Evolutionary conservation across 92 coral and sea anemone species (phyloP), one percentile per base, ranked within the genome.

Genomic region (Phenganax marumi): DNA sequence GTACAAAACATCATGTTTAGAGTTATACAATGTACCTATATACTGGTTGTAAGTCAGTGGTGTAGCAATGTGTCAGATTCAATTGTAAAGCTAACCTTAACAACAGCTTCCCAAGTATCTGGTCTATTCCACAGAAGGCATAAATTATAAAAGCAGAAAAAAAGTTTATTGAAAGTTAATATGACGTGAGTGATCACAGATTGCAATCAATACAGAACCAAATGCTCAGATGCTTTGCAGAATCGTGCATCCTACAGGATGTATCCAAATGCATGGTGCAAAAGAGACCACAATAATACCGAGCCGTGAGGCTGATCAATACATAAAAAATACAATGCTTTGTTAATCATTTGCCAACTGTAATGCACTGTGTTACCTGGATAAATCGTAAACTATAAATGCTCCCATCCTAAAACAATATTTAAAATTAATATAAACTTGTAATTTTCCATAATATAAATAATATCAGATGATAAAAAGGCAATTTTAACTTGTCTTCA

Each of bases 91-190:
- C 80, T 11, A 69, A 91, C 97, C 97, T 93, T 91, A 16, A 88
- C 66, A 50, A 93, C 93, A 68, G 97, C 93, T 66, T 88, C 90
- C 92, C 91, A 93, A 68, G 97, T 93, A 21, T 91, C 92, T 72
- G 97, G 93, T 76, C 97, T 93, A 80, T 53, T 25, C n/a, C 53
- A 87, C 64, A 52, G 23, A 87, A 66, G 47, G 14, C 5, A 13
- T 7, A 57, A 17, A 50, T 43, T 69, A 6, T 19, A 16, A 25
- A 52, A 18, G 18, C 39, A 60, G 6, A 17, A 43, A 39, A 21
- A 25, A 46, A 39, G 18, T 23, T 26, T n/a, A 63, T 10, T 80
- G 21, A 80, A 63, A 24, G 49, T 39, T 50, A 84, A 12, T 25
- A 54, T 18, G n/a, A n/a, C n/a, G n/a, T 33, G 3, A 33, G 43